phyloP scores from a whole-genome alignment of 2,113 vertebrate species.

The Galbula dea region DNA sequence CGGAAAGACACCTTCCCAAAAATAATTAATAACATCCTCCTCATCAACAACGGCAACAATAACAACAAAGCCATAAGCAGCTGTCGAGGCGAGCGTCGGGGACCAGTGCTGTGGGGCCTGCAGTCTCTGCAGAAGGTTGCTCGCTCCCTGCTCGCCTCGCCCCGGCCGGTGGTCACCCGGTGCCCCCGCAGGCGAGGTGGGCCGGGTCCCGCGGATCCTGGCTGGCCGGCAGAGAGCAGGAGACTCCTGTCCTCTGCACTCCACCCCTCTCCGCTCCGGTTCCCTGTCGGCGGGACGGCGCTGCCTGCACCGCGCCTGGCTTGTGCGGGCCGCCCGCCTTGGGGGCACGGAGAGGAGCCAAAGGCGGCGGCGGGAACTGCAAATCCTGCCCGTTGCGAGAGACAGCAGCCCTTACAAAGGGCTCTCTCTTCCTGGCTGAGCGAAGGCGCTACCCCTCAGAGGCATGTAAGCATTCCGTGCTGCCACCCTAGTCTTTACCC shows the following conservation, averaged over 20 bases:
- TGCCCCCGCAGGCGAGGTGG: accelerated
- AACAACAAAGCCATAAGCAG: not conserved
- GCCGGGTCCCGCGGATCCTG: not conserved
- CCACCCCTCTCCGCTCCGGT: not conserved
- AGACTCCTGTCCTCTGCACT: not conserved
- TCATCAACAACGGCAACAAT: not conserved
- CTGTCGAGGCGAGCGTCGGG: not conserved
- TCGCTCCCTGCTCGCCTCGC: too few relatives aligned
- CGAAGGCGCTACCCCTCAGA: not conserved
- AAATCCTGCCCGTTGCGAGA: not conserved
- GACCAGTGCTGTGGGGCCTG: not conserved
- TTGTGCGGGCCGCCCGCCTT: not conserved
- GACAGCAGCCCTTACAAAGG: not conserved
- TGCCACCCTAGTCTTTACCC: not conserved
- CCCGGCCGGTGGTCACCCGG: accelerated
- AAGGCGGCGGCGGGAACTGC: too few relatives aligned
- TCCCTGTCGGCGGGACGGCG: not conserved
- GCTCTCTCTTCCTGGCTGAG: not conserved
- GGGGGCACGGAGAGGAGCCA: too few relatives aligned
- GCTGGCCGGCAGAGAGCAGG: too few relatives aligned
- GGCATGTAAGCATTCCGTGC: not conserved
- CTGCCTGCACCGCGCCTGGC: not conserved
- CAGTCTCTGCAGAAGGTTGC: not conserved
- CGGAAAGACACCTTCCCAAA: not conserved
- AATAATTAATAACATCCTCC: not conserved